Percentiles rank a stretch among this genome's conserved stretches.
phyloP scores from a whole-genome alignment of 2,797 vertebrate genomes.

The Sorex maritimensis region DNA sequence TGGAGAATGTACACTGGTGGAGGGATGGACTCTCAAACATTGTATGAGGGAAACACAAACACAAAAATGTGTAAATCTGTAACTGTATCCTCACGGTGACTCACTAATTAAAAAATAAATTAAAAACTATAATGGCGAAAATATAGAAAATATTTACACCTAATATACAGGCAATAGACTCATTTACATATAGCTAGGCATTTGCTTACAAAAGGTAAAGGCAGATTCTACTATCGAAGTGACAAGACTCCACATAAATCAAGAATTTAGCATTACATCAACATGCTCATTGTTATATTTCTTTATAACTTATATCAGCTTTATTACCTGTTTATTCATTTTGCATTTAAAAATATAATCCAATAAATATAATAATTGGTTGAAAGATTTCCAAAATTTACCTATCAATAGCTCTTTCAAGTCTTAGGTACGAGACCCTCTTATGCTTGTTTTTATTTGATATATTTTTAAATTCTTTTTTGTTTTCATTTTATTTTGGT shows the following conservation, averaged over 20 bases:
- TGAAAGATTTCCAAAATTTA: not conserved
- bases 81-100: too few species aligned
- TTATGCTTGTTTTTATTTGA: not conserved
- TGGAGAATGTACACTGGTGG: too few species aligned
- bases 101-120: not conserved
- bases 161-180: not conserved
- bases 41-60: too few species aligned
- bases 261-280: not conserved
- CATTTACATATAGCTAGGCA: not conserved
- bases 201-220: not conserved
- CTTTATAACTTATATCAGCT: not conserved
- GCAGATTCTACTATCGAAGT: fast-evolving
- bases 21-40: too few species aligned
- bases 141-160: not conserved
- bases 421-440: not conserved
- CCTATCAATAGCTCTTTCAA: not conserved
- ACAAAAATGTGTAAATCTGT: too few species aligned
- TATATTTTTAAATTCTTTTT: not conserved
- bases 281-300: not conserved
- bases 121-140: not conserved
- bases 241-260: not conserved
- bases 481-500: too few species aligned
- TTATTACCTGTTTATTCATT: not conserved
- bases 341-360: not conserved
- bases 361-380: not conserved